Conservation (phyloP, 2,113 vertebrate species). For the Callionymus lyra region DNA sequence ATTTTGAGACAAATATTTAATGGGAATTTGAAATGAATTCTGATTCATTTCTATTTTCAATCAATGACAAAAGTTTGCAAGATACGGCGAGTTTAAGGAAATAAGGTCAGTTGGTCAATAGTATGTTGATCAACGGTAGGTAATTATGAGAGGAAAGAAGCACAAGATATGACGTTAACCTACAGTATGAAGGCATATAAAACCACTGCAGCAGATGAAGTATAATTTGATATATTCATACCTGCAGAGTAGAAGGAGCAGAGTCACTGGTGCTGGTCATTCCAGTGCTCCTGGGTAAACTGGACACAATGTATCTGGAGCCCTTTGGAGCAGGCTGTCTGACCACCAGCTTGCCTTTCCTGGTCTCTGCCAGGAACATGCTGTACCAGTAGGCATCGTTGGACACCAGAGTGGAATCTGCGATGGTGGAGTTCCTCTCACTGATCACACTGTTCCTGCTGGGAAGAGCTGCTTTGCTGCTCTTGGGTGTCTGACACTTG, state of each 20-base stretch:
- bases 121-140: too few relatives aligned
- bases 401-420: slow-evolving; percentile 51
- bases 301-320: slow-evolving; percentile 43
- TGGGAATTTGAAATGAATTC: too few relatives aligned
- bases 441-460: slow-evolving; percentile 48
- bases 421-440: slow-evolving; percentile 48
- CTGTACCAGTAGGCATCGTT: slow-evolving; percentile 56
- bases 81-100: too few relatives aligned
- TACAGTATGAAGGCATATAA: too few relatives aligned
- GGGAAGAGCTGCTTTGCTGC: slow-evolving; percentile 30
- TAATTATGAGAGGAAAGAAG: too few relatives aligned
- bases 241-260: slow-evolving; percentile 41
- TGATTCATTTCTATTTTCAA: too few relatives aligned
- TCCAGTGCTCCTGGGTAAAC: slow-evolving; percentile 37
- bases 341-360: slow-evolving; percentile 53
- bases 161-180: too few relatives aligned
- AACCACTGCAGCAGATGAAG: not conserved
- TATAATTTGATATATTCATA: slow-evolving; percentile 11
- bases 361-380: slow-evolving; percentile 44
- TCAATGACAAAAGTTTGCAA: too few relatives aligned
- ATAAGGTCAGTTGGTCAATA: too few relatives aligned
- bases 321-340: slow-evolving; percentile 49
- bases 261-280: slow-evolving; percentile 39
- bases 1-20: too few relatives aligned
- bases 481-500: slow-evolving; percentile 46